A percentile compares a stretch with the other conserved stretches of the same genome.
These are phyloP conservation scores for Drosophila mettleri DNA, from an alignment of 2,888 invertebrate species.

Conservation along the genomic window DNA sequence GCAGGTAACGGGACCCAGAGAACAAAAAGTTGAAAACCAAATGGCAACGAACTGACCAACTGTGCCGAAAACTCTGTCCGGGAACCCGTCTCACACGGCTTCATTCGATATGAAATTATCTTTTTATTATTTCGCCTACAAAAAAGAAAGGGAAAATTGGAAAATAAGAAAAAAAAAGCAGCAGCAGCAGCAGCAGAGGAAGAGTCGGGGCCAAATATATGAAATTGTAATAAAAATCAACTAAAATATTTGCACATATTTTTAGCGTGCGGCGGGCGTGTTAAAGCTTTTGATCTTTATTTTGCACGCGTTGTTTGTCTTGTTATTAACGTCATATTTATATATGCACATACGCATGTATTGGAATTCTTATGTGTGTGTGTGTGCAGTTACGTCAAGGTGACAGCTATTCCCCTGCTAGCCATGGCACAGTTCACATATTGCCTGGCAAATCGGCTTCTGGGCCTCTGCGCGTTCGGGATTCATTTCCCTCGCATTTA, in stretches of 20 bases:
- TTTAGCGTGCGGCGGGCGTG: constrained; percentile 48
- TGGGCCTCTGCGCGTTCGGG: constrained; percentile 33
- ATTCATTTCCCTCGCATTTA: constrained; percentile 41
- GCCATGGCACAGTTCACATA: constrained; percentile 30
- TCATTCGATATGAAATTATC: constrained; percentile 59
- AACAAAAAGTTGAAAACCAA: constrained; percentile 38
- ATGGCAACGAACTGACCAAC: constrained; percentile 58
- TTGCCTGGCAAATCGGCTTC: constrained; percentile 48
- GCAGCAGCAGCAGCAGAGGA: constrained; percentile 1
- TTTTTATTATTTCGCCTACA: constrained; percentile 49
- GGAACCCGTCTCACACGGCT: constrained; percentile 4
- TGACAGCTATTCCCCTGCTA: constrained; percentile 57
- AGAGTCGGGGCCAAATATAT: constrained; percentile 11
- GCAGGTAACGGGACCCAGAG: constrained; percentile 68
- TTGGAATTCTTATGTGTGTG: background rate
- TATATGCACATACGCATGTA: background rate
- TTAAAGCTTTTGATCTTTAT: constrained; percentile 77
- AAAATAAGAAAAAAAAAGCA: constrained; percentile 12
- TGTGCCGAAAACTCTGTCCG: constrained; percentile 45
- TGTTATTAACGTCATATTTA: constrained; percentile 50
- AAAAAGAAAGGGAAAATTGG: constrained; percentile 30
- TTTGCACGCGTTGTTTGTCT: constrained; percentile 45
- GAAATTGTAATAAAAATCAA: constrained; percentile 74
- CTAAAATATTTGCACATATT: constrained; percentile 77
- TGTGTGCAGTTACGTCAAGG: constrained; percentile 52